Conservation (phyloP, 2,888 invertebrate species). For the Hyposoter didymator region DNA sequence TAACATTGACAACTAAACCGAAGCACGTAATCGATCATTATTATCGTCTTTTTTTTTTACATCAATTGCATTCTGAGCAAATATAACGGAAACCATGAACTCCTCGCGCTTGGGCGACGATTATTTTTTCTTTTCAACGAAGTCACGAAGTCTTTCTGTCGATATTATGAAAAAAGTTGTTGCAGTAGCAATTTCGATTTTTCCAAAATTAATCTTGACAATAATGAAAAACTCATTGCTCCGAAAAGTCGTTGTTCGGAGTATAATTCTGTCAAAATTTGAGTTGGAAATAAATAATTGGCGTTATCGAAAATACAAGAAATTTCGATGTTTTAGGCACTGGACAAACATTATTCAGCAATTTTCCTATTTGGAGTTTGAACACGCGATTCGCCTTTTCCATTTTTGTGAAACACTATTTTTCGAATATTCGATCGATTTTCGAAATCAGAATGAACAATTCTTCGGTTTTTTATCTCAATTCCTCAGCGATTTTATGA, state of each 20-base stretch:
- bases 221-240: not conserved
- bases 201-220: too few relatives aligned
- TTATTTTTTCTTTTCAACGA: not conserved
- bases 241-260: too few relatives aligned
- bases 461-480: not conserved
- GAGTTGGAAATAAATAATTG: too few relatives aligned
- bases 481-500: not conserved
- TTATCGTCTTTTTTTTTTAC: not conserved
- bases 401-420: not conserved
- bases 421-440: not conserved
- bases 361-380: too few relatives aligned
- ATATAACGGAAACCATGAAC: not conserved
- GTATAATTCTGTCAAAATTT: too few relatives aligned
- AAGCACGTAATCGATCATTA: not conserved
- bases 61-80: not conserved
- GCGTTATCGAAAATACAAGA: not conserved
- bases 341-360: not conserved
- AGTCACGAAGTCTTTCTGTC: not conserved
- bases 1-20: conserved; percentile 67
- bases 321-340: not conserved
- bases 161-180: not conserved
- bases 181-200: not conserved
- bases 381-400: not conserved
- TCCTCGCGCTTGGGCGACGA: not conserved
- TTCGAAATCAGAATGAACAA: not conserved